Percentiles rank a stretch among this genome's conserved stretches.
These are phyloP conservation scores for Drosophila anomelani DNA, from an alignment of 2,888 invertebrate genomes.

Conservation along the genomic window DNA sequence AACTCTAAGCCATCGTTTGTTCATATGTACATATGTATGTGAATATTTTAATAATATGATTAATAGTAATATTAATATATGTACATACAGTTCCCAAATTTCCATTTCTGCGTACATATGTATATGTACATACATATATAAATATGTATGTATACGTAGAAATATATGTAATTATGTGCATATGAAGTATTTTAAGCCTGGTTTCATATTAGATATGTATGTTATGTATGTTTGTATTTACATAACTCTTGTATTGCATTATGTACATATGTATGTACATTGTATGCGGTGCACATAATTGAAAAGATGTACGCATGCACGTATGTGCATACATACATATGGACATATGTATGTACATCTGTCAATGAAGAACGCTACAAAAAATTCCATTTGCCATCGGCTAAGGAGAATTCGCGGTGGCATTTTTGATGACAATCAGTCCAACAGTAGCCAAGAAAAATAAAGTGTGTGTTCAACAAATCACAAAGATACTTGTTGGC, in stretches of 20 bases:
- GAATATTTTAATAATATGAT: too few species aligned
- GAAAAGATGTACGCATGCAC: too few species aligned
- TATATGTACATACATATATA: background rate
- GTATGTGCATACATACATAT: background rate
- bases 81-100: too few species aligned
- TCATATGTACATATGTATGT: too few species aligned
- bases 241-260: too few species aligned
- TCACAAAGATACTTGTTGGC: constrained; percentile 44
- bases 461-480: constrained; percentile 31
- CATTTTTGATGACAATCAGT: constrained; percentile 5
- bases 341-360: background rate
- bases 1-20: too few species aligned
- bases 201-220: too few species aligned
- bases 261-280: background rate
- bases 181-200: too few species aligned
- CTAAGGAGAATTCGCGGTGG: background rate
- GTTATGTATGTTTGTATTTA: too few species aligned
- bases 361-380: background rate
- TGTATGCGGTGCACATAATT: background rate
- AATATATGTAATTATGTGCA: too few species aligned
- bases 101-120: background rate
- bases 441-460: constrained; percentile 8
- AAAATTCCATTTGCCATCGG: constrained; percentile 6
- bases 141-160: too few species aligned
- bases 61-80: too few species aligned